A percentile compares a stretch with the other conserved stretches of the same genome.
Evolutionary conservation across 2,888 invertebrate species (phyloP).

Genomic region (Standfussiana lucernea): DNA sequence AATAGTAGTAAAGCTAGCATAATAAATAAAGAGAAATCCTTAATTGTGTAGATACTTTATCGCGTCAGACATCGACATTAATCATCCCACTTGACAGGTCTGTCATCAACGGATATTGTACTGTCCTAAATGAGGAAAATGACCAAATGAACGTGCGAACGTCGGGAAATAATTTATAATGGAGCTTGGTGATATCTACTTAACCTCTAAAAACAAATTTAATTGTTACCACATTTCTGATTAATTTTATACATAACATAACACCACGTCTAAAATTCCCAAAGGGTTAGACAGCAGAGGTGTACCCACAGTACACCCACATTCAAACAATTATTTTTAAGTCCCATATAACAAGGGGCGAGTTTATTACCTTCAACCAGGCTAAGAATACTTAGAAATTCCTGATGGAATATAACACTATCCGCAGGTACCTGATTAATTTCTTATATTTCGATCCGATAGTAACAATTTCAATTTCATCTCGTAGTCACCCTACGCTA

Average conservation of each 20-base stretch:
- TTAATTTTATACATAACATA: neutral
- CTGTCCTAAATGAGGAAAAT: constrained; percentile 47
- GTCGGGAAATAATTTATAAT: constrained; percentile 10
- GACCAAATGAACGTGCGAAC: constrained; percentile 16
- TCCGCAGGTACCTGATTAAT: neutral
- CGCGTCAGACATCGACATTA: constrained; percentile 30
- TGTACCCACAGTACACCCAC: neutral
- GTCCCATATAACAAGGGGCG: neutral
- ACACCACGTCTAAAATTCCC: neutral
- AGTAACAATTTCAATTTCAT: constrained; percentile 46
- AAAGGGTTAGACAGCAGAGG: neutral
- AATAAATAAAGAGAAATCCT: constrained; percentile 13
- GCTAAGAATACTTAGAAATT: neutral
- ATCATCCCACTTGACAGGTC: constrained; percentile 44
- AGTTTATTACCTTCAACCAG: neutral
- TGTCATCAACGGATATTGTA: constrained; percentile 52
- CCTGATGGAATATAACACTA: neutral
- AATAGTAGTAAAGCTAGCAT: constrained; percentile 17
- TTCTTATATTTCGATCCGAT: neutral
- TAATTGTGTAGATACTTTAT: constrained; percentile 31
- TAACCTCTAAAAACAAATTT: neutral
- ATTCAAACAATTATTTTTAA: neutral
- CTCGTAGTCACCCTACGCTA: constrained; percentile 76
- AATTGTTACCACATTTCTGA: neutral
- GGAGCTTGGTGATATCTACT: neutral